A percentile compares a stretch with the other conserved stretches of the same genome.
Conservation (phyloP, 2,797 vertebrate species). For the Emys orbicularis region DNA sequence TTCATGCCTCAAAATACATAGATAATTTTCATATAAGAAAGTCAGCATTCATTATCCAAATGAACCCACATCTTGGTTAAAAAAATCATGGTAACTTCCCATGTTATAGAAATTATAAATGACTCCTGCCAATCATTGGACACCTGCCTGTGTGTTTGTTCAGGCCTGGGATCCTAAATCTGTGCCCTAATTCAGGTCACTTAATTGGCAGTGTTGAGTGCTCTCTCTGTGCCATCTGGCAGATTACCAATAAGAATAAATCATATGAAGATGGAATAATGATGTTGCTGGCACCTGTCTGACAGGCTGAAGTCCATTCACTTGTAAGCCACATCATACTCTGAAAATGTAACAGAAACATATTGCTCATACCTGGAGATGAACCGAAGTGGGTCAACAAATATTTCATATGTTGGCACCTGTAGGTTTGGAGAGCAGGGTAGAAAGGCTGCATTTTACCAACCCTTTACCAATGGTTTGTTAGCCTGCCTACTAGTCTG, state of each 20-base stretch:
- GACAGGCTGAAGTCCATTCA: neutral
- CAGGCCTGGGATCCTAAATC: neutral
- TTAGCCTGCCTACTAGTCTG: neutral
- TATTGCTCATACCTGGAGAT: neutral
- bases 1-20: neutral
- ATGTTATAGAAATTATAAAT: neutral
- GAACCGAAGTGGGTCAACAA: neutral
- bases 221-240: neutral
- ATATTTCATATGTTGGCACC: neutral
- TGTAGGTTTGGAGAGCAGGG: neutral
- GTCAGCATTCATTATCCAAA: neutral
- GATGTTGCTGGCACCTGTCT: neutral
- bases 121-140: neutral
- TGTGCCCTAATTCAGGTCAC: neutral
- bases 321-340: neutral
- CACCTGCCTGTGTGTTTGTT: neutral
- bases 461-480: neutral
- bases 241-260: conserved; percentile 13
- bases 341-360: neutral
- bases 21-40: neutral
- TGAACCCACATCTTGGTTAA: neutral
- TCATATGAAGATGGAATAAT: neutral
- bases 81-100: neutral
- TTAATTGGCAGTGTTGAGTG: neutral
- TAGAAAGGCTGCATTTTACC: neutral